These are phyloP conservation scores for Esox lucius DNA, from an alignment of 2,797 vertebrate genomes.

Conservation along the genomic window DNA sequence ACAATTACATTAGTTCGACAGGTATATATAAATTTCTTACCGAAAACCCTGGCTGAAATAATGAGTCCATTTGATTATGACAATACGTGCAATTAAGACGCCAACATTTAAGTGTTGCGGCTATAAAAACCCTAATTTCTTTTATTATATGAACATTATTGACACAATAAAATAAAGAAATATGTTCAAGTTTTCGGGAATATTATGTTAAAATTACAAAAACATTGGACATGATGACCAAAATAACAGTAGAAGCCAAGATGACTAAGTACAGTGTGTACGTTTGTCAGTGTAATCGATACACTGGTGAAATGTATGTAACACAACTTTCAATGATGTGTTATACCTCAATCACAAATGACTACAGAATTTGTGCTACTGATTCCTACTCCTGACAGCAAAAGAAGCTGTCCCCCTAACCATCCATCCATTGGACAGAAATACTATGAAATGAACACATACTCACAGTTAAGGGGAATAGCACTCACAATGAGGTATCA, in stretches of 20 bases:
- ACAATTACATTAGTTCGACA: conserved; percentile 56
- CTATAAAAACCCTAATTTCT: conserved; percentile 18
- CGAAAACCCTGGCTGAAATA: conserved; percentile 16
- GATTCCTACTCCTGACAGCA: conserved; percentile 38
- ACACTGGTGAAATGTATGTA: background rate
- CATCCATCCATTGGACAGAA: conserved; percentile 18
- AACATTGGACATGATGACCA: conserved; percentile 29
- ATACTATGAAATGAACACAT: conserved; percentile 24
- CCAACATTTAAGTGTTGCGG: conserved; percentile 6
- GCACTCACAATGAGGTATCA: conserved; percentile 57
- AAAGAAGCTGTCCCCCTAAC: conserved; percentile 8
- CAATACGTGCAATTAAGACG: conserved; percentile 60
- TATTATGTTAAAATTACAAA: conserved; percentile 17
- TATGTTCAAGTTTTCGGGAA: conserved; percentile 36
- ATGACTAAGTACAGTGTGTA: background rate
- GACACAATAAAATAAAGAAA: conserved; percentile 20
- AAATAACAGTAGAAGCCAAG: conserved; percentile 19
- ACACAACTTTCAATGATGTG: background rate
- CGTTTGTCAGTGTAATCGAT: background rate
- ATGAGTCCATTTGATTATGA: conserved; percentile 21
- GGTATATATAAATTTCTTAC: conserved; percentile 33
- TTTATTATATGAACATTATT: conserved; percentile 36
- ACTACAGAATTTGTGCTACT: conserved; percentile 62
- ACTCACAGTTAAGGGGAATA: conserved; percentile 46
- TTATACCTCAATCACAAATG: conserved; percentile 29